Evolutionary conservation across 1,140 invertebrate species (phyloP), one percentile per base, ranked within the genome.

Genomic region (Gryon sp.): DNA sequence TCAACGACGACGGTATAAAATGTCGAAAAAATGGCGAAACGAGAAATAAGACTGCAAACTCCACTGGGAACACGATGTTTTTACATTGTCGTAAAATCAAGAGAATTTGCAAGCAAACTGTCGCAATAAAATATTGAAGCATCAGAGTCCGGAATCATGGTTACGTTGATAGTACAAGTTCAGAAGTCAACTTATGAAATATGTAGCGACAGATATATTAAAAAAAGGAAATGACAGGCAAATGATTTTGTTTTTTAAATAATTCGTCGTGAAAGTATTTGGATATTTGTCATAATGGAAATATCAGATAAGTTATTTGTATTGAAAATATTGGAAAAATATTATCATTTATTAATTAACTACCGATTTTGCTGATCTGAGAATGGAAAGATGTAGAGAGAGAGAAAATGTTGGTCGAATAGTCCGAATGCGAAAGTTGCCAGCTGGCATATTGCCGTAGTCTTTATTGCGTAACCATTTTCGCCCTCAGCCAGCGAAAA

Each of bases 61-160:
- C 76, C 57, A 68, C 46, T 79, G 72, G 59, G 34, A 43, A 55
- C 22, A 16, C 45, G 19, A 41, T 55, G 60, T 60, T 74, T 80
- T 86, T 87, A 87, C 84, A 87, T 87, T 83, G 80, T 86, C 87
- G 76, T 87, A 86, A 87, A 87, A 85, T 84, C 80, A 76, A 57
- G 36, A 38, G 48, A 76, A 88, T 87, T 87, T 86, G 83, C 85
- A 84, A 84, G 82, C 48, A 57, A 57, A 76, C 57, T 68, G 59
- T 69, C 57, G 79, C 70, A 80, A 82, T 83, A 81, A 82, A 84
- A 82, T 81, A 83, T 83, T 80, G 80, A 80, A 80, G 80, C 69
- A 76, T 9, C 55, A 73, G 55, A 68, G 15, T 59, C 12, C 38
- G 20, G 38, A 63, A 50, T 48, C 70, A 34, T 8, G 60, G 55